phyloP scores from a whole-genome alignment of 2,888 invertebrate genomes.

The Dasysyrphus albostriatus region DNA sequence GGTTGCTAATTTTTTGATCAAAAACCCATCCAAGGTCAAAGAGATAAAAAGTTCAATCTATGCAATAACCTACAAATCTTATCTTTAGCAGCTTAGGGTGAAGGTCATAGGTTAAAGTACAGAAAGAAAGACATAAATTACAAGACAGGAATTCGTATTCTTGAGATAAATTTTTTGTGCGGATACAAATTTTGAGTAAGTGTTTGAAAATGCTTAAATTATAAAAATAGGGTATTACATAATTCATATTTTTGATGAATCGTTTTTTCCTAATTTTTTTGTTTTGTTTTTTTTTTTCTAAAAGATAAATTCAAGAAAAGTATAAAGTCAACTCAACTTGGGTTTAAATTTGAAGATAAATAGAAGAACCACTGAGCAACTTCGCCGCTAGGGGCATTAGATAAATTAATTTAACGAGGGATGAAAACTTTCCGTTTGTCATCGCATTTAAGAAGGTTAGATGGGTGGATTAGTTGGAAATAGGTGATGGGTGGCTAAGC shows the following conservation, averaged over 20 bases:
- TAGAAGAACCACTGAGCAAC: slow-evolving; percentile 14
- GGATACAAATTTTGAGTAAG: no score
- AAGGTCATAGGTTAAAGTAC: no score
- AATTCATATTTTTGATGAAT: background rate
- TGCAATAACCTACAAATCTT: no score
- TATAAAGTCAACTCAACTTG: slow-evolving; percentile 21
- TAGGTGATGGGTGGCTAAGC: background rate
- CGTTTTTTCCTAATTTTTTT: background rate
- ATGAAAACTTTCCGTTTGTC: slow-evolving; percentile 73
- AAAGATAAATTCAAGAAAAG: slow-evolving; percentile 37
- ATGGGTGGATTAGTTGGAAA: slow-evolving; percentile 19
- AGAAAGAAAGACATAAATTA: no score
- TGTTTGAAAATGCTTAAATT: no score
- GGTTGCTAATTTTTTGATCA: no score
- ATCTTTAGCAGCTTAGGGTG: no score
- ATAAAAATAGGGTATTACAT: background rate
- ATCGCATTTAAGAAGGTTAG: slow-evolving; percentile 40
- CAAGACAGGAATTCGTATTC: no score
- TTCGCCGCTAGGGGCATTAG: slow-evolving; percentile 65
- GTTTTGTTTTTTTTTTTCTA: slow-evolving; percentile 25
- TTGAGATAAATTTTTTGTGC: no score
- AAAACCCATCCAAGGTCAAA: no score
- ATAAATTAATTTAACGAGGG: slow-evolving; percentile 75
- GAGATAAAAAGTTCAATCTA: no score
- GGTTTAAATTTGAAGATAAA: slow-evolving; percentile 46